phyloP scores from a whole-genome alignment of 2,113 vertebrate species.

The Sciurus niger region DNA sequence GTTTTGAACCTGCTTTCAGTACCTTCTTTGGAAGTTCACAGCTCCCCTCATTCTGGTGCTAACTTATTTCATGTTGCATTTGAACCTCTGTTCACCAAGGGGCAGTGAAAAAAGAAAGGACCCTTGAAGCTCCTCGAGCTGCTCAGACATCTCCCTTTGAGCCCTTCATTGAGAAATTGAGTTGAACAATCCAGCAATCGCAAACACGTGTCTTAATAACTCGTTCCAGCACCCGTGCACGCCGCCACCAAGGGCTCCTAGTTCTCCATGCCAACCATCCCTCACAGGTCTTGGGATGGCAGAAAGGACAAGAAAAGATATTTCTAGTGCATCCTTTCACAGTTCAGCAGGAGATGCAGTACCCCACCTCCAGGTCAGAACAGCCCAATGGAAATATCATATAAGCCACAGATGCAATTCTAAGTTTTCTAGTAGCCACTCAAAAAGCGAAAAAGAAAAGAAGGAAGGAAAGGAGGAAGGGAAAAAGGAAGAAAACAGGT shows the following conservation, averaged over 20 bases:
- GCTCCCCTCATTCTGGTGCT: slow-evolving; percentile 47
- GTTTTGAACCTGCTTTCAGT: slow-evolving; percentile 61
- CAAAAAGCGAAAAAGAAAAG: background rate
- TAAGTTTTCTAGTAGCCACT: background rate
- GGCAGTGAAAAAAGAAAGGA: slow-evolving; percentile 67
- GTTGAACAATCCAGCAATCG: slow-evolving; percentile 47
- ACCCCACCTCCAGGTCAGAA: background rate
- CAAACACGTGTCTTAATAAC: slow-evolving; percentile 69
- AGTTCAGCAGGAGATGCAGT: background rate
- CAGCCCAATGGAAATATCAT: background rate
- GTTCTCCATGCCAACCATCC: background rate
- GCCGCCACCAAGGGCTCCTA: background rate
- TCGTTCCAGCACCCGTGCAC: background rate
- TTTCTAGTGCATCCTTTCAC: background rate
- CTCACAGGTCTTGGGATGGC: background rate
- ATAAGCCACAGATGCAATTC: accelerated
- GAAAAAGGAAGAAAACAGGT: background rate
- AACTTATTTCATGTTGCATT: slow-evolving; percentile 27
- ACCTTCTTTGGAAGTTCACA: slow-evolving; percentile 63
- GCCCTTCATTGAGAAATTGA: slow-evolving; percentile 71
- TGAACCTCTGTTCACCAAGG: slow-evolving; percentile 63
- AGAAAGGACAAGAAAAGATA: background rate
- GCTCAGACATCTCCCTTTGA: slow-evolving; percentile 60
- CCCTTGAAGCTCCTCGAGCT: slow-evolving; percentile 49
- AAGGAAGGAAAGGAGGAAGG: background rate